These are phyloP conservation scores for Nebria salina DNA, from an alignment of 2,888 invertebrate species.

Conservation along the genomic window DNA sequence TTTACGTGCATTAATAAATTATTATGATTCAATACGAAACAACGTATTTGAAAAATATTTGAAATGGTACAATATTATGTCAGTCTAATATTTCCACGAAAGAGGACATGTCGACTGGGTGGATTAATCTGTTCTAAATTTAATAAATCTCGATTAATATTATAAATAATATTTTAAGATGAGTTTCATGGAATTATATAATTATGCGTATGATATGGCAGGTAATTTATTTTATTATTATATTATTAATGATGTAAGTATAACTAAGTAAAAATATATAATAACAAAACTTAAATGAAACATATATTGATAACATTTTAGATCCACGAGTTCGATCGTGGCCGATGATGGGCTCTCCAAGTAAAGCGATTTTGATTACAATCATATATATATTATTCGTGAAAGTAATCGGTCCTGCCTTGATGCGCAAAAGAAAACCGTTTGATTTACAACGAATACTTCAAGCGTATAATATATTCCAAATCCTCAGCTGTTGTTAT, in stretches of 20 bases:
- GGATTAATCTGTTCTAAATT: background rate
- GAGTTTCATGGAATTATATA: background rate
- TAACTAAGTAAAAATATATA: no score
- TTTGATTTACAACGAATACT: constrained; percentile 73
- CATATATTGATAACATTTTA: constrained; percentile 47
- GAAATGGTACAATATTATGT: no score
- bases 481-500: constrained; percentile 76
- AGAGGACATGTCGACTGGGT: background rate
- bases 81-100: no score
- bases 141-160: no score
- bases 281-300: no score
- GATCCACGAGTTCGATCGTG: constrained; percentile 64
- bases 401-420: constrained; percentile 65
- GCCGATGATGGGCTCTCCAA: constrained; percentile 65
- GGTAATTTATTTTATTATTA: background rate
- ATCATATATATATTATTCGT: constrained; percentile 65
- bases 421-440: constrained; percentile 77
- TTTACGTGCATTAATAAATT: no score
- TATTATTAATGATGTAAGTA: no score
- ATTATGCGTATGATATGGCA: background rate
- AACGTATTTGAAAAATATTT: no score
- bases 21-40: no score
- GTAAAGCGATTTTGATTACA: constrained; percentile 60
- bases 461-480: constrained; percentile 81
- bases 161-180: background rate